Conservation (phyloP, 2,113 vertebrate genomes). For the Cyprinodon brontotheroides region DNA sequence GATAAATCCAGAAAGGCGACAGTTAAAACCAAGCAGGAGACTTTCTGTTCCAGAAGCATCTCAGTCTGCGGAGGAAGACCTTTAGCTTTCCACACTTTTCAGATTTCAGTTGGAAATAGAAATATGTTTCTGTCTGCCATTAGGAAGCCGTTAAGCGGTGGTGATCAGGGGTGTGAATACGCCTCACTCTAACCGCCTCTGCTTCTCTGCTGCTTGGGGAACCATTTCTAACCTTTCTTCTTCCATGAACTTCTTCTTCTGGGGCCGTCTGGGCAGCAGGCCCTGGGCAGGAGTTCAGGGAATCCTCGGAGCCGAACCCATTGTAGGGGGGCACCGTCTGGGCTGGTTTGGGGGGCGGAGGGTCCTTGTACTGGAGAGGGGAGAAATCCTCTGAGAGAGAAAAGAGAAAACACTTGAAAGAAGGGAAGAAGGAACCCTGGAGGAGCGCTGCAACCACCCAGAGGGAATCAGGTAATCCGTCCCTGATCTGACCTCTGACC, state of each 20-base stretch:
- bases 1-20: too few relatives aligned
- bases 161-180: not conserved
- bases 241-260: conserved; percentile 82
- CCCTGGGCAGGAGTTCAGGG: conserved; percentile 83
- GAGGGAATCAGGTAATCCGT: conserved; percentile 48
- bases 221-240: conserved; percentile 86
- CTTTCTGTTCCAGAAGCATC: too few relatives aligned
- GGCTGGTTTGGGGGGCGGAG: conserved; percentile 69
- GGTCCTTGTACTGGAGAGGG: conserved; percentile 79
- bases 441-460: conserved; percentile 26
- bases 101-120: too few relatives aligned
- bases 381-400: conserved; percentile 84
- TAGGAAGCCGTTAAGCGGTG: too few relatives aligned
- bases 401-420: conserved; percentile 35
- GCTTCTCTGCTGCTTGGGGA: conserved; percentile 17
- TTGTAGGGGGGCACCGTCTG: conserved; percentile 86
- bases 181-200: not conserved
- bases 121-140: too few relatives aligned
- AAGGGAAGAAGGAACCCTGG: conserved; percentile 29
- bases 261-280: conserved; percentile 77
- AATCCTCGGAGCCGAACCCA: conserved; percentile 94
- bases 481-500: conserved; percentile 51
- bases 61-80: too few relatives aligned
- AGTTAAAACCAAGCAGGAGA: too few relatives aligned
- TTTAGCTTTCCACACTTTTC: too few relatives aligned